A percentile compares a stretch with the other conserved stretches of the same genome.
phyloP scores from a whole-genome alignment of 2,797 vertebrate species.

The Stomatorhinus walkeri region DNA sequence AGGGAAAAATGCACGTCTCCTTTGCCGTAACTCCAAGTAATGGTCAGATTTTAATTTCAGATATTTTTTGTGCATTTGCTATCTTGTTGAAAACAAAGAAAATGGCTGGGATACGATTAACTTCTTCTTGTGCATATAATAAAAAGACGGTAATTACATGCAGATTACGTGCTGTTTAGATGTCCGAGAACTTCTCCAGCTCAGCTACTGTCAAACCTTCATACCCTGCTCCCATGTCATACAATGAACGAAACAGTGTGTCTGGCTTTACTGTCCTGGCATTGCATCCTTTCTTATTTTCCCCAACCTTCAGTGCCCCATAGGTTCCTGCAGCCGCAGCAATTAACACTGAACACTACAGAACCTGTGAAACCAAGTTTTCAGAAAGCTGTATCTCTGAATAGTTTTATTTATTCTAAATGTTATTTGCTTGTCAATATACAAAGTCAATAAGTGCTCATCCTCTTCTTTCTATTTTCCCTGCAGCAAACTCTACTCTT shows the following conservation, averaged over 20 bases:
- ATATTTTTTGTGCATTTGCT: slow-evolving; percentile 38
- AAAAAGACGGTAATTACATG: neutral
- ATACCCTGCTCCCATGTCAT: neutral
- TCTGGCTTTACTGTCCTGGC: neutral
- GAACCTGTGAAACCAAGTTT: neutral
- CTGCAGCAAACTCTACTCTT: slow-evolving; percentile 92
- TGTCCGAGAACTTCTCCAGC: neutral
- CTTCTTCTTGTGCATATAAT: neutral
- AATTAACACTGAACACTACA: neutral
- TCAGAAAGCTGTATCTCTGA: neutral
- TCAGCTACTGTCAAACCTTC: neutral
- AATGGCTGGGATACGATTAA: neutral
- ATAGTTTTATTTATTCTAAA: neutral
- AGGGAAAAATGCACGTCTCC: slow-evolving; percentile 42
- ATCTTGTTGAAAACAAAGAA: slow-evolving; percentile 20
- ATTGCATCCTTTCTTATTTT: neutral
- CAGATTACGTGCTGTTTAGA: neutral
- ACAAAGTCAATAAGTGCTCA: slow-evolving; percentile 1
- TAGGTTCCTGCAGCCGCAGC: too few relatives aligned
- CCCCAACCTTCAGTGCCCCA: neutral
- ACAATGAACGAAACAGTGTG: neutral
- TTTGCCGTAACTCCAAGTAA: slow-evolving; percentile 45
- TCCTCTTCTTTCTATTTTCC: slow-evolving; percentile 42
- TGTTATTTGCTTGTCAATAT: neutral
- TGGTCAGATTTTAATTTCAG: slow-evolving; percentile 47